Evolutionary conservation across 2,888 invertebrate species (phyloP).

Genomic region (Eupithecia subumbrata): DNA sequence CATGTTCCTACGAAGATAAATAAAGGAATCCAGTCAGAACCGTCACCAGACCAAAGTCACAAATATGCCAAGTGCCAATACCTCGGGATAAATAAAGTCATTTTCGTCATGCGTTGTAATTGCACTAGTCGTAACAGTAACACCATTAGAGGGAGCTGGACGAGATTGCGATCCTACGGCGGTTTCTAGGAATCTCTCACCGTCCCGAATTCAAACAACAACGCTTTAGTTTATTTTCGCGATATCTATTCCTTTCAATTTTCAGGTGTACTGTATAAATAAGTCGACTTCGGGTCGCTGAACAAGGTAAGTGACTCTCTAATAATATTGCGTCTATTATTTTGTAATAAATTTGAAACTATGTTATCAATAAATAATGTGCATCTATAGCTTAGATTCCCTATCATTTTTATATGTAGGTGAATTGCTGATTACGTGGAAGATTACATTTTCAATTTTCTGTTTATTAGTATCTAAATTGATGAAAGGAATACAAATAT

Average conservation of each 20-base stretch:
- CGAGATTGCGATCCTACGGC: constrained; percentile 22
- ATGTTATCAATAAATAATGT: too few relatives aligned
- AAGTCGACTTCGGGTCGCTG: neutral
- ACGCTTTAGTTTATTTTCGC: neutral
- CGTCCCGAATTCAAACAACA: constrained; percentile 10
- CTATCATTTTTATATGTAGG: too few relatives aligned
- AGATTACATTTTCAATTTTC: neutral
- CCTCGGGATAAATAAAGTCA: constrained; percentile 30
- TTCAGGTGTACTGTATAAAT: neutral
- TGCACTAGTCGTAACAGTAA: constrained; percentile 32
- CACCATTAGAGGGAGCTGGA: constrained; percentile 30
- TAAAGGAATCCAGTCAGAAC: constrained; percentile 1
- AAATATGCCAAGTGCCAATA: constrained; percentile 12
- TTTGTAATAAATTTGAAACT: too few relatives aligned
- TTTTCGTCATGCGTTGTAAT: constrained; percentile 32
- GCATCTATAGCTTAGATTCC: neutral
- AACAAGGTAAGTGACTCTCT: neutral
- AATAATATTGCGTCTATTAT: neutral
- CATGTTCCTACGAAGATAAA: neutral
- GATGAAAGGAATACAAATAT: neutral
- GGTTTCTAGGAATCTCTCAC: constrained; percentile 26
- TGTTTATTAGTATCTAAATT: neutral
- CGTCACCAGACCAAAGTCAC: neutral
- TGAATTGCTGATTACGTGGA: too few relatives aligned
- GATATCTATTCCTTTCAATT: neutral